Base-by-base conservation (phyloP, 2,113 vertebrate species). In the Salvelinus sp. region DNA sequence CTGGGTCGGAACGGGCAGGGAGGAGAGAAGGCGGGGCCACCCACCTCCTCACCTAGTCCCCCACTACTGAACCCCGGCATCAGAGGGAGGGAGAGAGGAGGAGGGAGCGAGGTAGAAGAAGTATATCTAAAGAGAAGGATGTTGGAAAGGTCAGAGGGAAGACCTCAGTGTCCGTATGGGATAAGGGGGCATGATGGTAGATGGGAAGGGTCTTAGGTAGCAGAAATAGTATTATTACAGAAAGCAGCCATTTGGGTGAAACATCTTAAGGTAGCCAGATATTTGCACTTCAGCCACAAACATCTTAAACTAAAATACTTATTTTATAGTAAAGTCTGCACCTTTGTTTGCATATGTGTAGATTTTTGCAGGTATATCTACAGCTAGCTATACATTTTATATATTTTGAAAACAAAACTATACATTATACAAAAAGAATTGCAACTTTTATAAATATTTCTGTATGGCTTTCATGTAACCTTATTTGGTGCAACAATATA, bases 1-100 rank as follows among this genome's bases (percentile, higher is more conserved):
- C 98, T 98, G 88, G 97, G 97, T 88, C 96, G 96, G 90, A 99
- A 97, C 16, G 94, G 95, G 85, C 94, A 96, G 75, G 92, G 91
- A 78, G 92, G 91, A 83, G 91, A 85, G 86, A 92, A 91, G 87
- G 87, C 91, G 88, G 94, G 87, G 62, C 88, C 89, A 23, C 90
- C 90, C 62, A 92, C 91, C 89, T 92, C 92, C 83, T 92, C 92
- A 71, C 91, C 91, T 67, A 92, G 88, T 82, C 89, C 91, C 74
- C 89, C 92, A 89, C 90, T 77, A 79, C 79, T 92, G 75, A 88
- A 89, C 72, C 89, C 91, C 76, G 86, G 91, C 91, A 93, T 92
- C 90, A 89, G 72, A 78, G 74, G 73, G 76, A 68, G 47, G 88
- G 72, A 78, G 74, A 72, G 76, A 69, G 44, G 73, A 58, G 69